Base-by-base conservation (phyloP, 1,140 invertebrate species). In the Pseudomyrmex sp. region DNA sequence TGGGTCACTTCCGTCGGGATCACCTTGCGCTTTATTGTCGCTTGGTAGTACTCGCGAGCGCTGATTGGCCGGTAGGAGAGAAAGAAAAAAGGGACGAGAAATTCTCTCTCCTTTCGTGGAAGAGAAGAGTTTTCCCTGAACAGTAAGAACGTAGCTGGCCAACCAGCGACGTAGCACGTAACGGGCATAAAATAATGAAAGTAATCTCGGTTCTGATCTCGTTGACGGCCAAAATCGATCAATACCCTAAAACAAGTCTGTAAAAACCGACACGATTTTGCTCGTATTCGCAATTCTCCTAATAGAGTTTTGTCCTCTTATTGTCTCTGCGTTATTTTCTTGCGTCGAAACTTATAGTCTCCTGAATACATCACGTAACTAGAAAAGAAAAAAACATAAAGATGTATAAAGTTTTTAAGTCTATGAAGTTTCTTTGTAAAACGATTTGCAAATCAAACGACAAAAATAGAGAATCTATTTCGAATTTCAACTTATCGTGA, bases 161-260 rank as follows among this genome's bases (percentile, higher is more conserved):
- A 66, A 35, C 66, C 76, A 59, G 61, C 66, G 59, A 83, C 69
- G 59, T 80, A 56, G 86, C 89, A 89, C 88, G 82, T 89, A 90
- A 90, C 83, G 85, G 84, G 84, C 85, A 90, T 90, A 90, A 90
- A 90, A 87, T 89, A 87, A 91, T 90, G 87, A 90, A 90, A 90
- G 88, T 89, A 90, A 91, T 91, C 90, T 89, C 84, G 68, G 76
- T 66, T 74, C 63, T 86, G 89, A 90, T 91, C 88, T 88, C 82
- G 73, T 61, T 63, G 76, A 83, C 77, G 75, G 58, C 68, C 46
- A 56, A 59, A 65, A 72, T 63, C 83, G 70, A 72, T 82, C 65
- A 50, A 63, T 69, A 80, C 65, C 52, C 54, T 20, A 18, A 20
- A 48, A 54, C 58, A 66, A 20, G 75, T 54, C 44, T n/a, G 44